Conservation (phyloP, 2,888 invertebrate species). For the Drosophila affinis region DNA sequence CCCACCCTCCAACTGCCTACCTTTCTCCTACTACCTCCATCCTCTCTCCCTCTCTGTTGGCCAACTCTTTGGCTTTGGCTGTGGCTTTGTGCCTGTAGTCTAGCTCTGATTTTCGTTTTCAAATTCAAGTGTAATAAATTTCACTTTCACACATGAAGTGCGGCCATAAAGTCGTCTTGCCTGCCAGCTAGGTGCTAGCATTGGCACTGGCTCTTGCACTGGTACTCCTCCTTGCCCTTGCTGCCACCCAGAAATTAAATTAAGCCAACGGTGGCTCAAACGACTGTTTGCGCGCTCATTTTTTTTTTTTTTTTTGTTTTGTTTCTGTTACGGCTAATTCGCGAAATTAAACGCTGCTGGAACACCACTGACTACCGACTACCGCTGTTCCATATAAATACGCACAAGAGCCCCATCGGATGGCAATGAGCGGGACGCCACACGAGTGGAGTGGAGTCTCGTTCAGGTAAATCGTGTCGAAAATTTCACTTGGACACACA, state of each 20-base stretch:
- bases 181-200: slow-evolving; percentile 29
- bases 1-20: neutral
- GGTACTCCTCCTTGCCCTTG: slow-evolving; percentile 5
- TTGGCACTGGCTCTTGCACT: no score
- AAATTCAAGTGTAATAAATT: slow-evolving; percentile 71
- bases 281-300: slow-evolving; percentile 7
- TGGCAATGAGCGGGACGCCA: slow-evolving; percentile 20
- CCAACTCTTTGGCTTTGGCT: neutral
- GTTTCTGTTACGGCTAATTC: slow-evolving; percentile 53
- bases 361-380: slow-evolving; percentile 43
- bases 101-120: slow-evolving; percentile 66
- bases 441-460: slow-evolving; percentile 22
- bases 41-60: neutral
- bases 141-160: slow-evolving; percentile 71
- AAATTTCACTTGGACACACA: slow-evolving; percentile 56
- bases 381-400: slow-evolving; percentile 65
- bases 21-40: neutral
- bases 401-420: slow-evolving; percentile 43
- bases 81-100: slow-evolving; percentile 10
- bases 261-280: slow-evolving; percentile 12
- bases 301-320: slow-evolving; percentile 4
- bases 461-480: slow-evolving; percentile 59
- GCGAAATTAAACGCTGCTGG: slow-evolving; percentile 48
- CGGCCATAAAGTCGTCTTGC: slow-evolving; percentile 45
- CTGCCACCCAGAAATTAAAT: slow-evolving; percentile 9